Base-by-base conservation (phyloP, 2,888 invertebrate species). In the Rhabditophanes sp. region DNA sequence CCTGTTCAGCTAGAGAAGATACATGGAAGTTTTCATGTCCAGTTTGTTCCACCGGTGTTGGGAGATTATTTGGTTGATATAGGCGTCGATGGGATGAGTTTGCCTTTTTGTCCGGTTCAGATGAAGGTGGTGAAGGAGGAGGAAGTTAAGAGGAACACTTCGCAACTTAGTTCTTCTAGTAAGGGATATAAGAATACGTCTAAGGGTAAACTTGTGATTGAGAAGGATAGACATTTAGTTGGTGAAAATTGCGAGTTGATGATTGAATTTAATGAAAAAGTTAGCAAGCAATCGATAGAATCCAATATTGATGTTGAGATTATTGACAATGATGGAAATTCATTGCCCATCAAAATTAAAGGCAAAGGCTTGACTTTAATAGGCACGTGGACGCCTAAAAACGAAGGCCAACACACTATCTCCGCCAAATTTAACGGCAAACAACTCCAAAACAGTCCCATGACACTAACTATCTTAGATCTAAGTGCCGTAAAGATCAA, bases 391-490 rank as follows among this genome's bases (percentile, higher is more conserved):
- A 44, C 41, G 16, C 60, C 61, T 11, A 44, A 44, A 31, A 41
- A 29, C 3, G 50, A 50, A 25, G 50, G 51, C 14, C 30, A 30
- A 7, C 50, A 54, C 26, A 29, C 30, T 26, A 44, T 53, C 11
- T 21, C 37, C 17, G 37, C 56, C 9, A 23, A 41, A 8, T 46
- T 53, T 1, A 42, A 41, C 28, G 44, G 42, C n/a, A 42, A 52
- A 14, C 44, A 50, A 24, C 42, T 53, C 5, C 73, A 74, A 20
- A 74, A 76, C 51, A 70, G 76, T 48, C 75, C 75, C 0, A 75
- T 75, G 54, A 72, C 73, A 4, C 71, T 83, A 3, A 82, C 84
- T 44, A 73, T 74, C 3, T 69, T 70, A 48, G 74, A 75, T 53
- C 68, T 73, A n/a, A 64, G 66, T 25, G 67, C 67, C 30, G 69